Evolutionary conservation across 2,113 vertebrate species (phyloP).

Genomic region (Solenodon paradoxus): DNA sequence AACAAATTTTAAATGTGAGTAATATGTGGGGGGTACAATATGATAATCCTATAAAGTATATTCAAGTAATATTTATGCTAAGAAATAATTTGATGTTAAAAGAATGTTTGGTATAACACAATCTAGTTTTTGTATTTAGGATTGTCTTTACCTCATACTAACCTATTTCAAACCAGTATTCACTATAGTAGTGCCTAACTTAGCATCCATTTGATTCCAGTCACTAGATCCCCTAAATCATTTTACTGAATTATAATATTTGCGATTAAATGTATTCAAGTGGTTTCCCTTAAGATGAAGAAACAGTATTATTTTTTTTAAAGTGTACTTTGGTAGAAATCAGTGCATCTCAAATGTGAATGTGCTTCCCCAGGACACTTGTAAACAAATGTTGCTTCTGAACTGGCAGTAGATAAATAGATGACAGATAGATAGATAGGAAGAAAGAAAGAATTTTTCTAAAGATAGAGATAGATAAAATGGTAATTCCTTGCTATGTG

Average conservation of each 20-base stretch:
- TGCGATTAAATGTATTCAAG: not conserved
- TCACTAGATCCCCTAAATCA: not conserved
- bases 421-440: not conserved
- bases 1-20: not conserved
- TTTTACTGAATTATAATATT: not conserved
- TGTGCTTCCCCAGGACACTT: not conserved
- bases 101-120: not conserved
- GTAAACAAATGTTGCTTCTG: not conserved
- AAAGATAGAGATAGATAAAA: not conserved
- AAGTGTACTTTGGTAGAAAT: not conserved
- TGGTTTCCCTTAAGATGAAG: not conserved
- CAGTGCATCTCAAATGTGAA: not conserved
- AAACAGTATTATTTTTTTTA: not conserved
- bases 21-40: not conserved
- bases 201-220: not conserved
- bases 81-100: not conserved
- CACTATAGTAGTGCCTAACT: not conserved
- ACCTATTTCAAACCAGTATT: not conserved
- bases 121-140: not conserved
- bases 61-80: not conserved
- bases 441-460: not conserved
- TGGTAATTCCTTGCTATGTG: not conserved
- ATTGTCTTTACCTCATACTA: not conserved
- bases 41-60: not conserved
- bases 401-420: not conserved